phyloP scores from a whole-genome alignment of 2,113 vertebrate species.

The Progne subis region DNA sequence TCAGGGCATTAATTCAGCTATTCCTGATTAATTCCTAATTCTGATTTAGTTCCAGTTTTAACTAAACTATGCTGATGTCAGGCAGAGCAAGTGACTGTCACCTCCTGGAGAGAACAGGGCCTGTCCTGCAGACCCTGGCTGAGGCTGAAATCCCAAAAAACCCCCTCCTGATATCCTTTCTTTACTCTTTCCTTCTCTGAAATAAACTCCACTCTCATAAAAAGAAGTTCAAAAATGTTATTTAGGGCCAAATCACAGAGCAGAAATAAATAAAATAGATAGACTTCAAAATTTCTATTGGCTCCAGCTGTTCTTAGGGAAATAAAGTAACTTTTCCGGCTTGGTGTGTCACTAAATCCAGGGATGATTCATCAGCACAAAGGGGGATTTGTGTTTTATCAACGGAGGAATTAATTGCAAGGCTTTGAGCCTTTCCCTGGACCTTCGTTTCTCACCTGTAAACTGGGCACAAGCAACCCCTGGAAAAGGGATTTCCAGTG shows the following conservation, averaged over 20 bases:
- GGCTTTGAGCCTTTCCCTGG: neutral
- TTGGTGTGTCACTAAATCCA: neutral
- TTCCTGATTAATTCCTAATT: neutral
- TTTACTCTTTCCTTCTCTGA: neutral
- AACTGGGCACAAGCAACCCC: neutral
- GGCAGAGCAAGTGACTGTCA: neutral
- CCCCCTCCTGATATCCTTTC: neutral
- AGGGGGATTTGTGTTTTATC: neutral
- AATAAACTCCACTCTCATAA: neutral
- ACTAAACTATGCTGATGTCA: neutral
- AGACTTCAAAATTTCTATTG: neutral
- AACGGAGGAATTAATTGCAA: neutral
- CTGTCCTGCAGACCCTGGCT: neutral
- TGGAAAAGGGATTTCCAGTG: neutral
- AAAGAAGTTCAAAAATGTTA: neutral
- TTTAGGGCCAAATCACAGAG: neutral
- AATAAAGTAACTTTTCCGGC: neutral
- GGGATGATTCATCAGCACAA: neutral
- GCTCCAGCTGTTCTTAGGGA: neutral
- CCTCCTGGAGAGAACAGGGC: neutral
- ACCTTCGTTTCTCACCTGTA: neutral
- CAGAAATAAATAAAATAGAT: neutral
- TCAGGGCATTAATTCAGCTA: neutral
- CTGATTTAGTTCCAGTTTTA: neutral
- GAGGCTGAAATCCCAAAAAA: neutral